Evolutionary conservation across 1,140 invertebrate species (phyloP), one percentile per base, ranked within the genome.

Genomic region (Eciton burchellii): DNA sequence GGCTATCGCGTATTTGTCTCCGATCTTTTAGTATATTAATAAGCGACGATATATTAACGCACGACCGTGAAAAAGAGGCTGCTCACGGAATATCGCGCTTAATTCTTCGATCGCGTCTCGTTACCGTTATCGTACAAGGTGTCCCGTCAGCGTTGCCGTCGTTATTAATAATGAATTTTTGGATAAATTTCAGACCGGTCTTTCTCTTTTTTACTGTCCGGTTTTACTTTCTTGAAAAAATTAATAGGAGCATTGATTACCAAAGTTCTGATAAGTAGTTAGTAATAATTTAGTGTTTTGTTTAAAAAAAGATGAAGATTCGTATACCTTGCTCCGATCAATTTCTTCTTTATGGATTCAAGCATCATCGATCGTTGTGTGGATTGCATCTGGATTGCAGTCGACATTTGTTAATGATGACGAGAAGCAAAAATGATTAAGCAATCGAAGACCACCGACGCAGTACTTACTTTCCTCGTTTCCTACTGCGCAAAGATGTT

Each of bases 1-100:
- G 35, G 82, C 74, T 86, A 87, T 82, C 87, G 74, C 82, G 82
- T 88, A 88, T 88, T 88, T 87, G 86, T 88, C 85, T 84, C 76
- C 54, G 66, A 73, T 73, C 45, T 68, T 81, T 87, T 83, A 73
- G 81, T 86, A 62, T 86, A 86, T 86, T 86, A 84, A 87, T 81
- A 87, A 77, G 84, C 24, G 79, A 86, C 79, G 79, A 86, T 81
- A 73, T 81, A 86, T 87, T 86, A 60, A 29, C 21, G 8, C 70
- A 16, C 24, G 49, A 45, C 35, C n/a, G 49, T 3, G 49, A 12
- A 57, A 70, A 70, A 70, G 35, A 79, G 70, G 56, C 41, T 45
- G 60, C 63, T 70, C 21, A 16, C 8, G 63, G 29, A 79, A 70
- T 56, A 79, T 79, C n/a, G 54, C 74, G 35, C 11, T 79, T 29